phyloP scores from a whole-genome alignment of 2,888 invertebrate genomes.

The Troglohyphantes excavatus region DNA sequence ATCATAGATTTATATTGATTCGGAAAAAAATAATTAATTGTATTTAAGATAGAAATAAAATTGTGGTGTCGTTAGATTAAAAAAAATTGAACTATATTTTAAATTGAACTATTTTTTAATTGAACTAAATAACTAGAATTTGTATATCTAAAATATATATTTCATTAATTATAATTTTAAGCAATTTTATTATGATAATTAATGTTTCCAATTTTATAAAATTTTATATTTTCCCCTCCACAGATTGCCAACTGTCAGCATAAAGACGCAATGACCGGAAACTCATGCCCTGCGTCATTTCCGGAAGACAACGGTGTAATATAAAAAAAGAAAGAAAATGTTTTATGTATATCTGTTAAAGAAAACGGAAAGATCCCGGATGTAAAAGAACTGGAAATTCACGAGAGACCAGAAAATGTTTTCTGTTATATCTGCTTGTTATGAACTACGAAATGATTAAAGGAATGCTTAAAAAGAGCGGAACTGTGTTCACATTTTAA shows the following conservation, averaged over 20 bases:
- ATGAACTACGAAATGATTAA: constrained; percentile 20
- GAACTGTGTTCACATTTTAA: constrained; percentile 54
- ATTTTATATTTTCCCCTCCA: too few relatives aligned
- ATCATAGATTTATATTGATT: too few relatives aligned
- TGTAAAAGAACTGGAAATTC: constrained; percentile 3
- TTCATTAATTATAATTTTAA: too few relatives aligned
- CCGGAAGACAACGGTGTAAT: constrained; percentile 60
- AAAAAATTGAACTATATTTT: too few relatives aligned
- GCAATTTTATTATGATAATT: not conserved
- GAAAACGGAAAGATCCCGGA: not conserved
- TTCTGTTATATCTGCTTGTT: constrained; percentile 60
- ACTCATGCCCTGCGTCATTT: constrained; percentile 49
- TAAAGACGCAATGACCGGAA: constrained; percentile 43
- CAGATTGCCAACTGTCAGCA: constrained; percentile 76
- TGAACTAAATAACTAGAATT: too few relatives aligned
- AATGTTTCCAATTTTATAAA: constrained; percentile 7
- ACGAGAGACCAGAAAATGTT: constrained; percentile 11
- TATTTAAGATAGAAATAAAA: too few relatives aligned
- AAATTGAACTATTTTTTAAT: too few relatives aligned
- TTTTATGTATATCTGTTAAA: constrained; percentile 66
- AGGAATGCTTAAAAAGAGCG: constrained; percentile 34
- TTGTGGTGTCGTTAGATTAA: too few relatives aligned
- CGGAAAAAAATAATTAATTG: too few relatives aligned
- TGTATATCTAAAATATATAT: too few relatives aligned
- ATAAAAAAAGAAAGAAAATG: constrained; percentile 56